Percentiles rank a stretch among this genome's conserved stretches.
Conservation (phyloP, 1,140 invertebrate genomes). For the Anagrus nilaparvatae region DNA sequence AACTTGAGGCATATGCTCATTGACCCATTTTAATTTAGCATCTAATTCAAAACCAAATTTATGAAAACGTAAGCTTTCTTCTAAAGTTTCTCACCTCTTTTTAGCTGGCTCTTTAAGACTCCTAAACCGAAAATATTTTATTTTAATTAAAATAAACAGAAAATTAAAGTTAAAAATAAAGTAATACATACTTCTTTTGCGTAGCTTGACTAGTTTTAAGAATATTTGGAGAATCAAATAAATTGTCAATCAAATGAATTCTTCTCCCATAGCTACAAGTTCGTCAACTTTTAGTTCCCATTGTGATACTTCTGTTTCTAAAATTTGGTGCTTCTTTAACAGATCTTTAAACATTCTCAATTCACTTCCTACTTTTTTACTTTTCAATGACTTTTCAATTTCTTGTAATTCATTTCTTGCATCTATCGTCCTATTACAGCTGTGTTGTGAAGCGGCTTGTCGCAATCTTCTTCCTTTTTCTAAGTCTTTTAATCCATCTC, state of each 20-base stretch:
- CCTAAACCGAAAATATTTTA: slow-evolving; percentile 36
- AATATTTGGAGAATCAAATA: slow-evolving; percentile 86
- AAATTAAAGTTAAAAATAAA: slow-evolving; percentile 2
- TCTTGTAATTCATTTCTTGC: slow-evolving; percentile 74
- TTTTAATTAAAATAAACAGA: neutral
- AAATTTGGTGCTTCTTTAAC: slow-evolving; percentile 69
- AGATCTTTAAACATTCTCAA: slow-evolving; percentile 80
- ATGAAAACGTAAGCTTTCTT: slow-evolving; percentile 80
- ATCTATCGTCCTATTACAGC: slow-evolving; percentile 65
- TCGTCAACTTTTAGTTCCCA: slow-evolving; percentile 70
- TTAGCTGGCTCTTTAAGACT: slow-evolving; percentile 53
- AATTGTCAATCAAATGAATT: slow-evolving; percentile 85
- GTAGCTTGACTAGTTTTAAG: slow-evolving; percentile 66
- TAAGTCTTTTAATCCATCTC: slow-evolving; percentile 53
- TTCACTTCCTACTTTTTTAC: slow-evolving; percentile 73
- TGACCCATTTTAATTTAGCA: slow-evolving; percentile 91
- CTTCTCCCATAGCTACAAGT: slow-evolving; percentile 66
- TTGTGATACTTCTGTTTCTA: slow-evolving; percentile 71
- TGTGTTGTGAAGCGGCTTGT: slow-evolving; percentile 67
- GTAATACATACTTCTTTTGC: slow-evolving; percentile 47
- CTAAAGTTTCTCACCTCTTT: slow-evolving; percentile 63
- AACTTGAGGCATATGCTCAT: slow-evolving; percentile 75
- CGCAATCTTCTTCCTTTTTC: slow-evolving; percentile 76
- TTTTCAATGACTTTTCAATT: slow-evolving; percentile 61
- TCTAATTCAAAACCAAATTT: slow-evolving; percentile 93